Evolutionary conservation across 1,140 invertebrate genomes (phyloP).

Genomic region (Neodiprion pinetum): DNA sequence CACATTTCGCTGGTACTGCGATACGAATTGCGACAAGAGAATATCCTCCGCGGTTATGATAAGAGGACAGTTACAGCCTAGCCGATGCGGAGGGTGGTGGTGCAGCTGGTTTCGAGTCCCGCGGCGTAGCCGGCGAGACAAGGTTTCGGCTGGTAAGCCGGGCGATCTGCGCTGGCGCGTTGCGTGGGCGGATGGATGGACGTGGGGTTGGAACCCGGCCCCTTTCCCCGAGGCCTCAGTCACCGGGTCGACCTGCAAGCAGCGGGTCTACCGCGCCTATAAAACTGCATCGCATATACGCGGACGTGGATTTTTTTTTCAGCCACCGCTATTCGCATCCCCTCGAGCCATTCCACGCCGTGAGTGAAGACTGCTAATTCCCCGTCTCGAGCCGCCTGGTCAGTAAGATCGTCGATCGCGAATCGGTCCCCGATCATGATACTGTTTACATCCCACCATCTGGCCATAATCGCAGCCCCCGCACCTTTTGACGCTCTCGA

Average conservation of each 20-base stretch:
- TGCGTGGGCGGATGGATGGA: not conserved
- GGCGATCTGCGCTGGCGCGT: not conserved
- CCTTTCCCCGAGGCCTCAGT: conserved; percentile 44
- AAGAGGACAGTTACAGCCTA: not conserved
- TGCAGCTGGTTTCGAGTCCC: not conserved
- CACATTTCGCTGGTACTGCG: too few relatives aligned
- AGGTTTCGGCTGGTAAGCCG: not conserved
- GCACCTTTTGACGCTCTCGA: too few relatives aligned
- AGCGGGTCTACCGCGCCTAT: conserved; percentile 43
- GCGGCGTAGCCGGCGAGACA: not conserved
- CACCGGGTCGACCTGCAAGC: conserved; percentile 56
- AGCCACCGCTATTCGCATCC: not conserved
- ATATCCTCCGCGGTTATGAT: too few relatives aligned
- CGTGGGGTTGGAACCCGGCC: not conserved
- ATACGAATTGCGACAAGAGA: too few relatives aligned
- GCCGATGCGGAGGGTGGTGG: conserved; percentile 31
- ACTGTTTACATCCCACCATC: too few relatives aligned
- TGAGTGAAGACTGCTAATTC: too few relatives aligned
- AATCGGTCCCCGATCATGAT: too few relatives aligned
- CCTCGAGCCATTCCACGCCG: not conserved
- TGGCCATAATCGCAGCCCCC: too few relatives aligned
- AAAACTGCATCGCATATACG: not conserved
- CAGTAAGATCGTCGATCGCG: too few relatives aligned
- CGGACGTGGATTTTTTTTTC: not conserved
- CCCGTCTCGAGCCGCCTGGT: too few relatives aligned